Evolutionary conservation across 64 coral and sea anemone genomes (phyloP).

Genomic region (Pachyseris speciosa): DNA sequence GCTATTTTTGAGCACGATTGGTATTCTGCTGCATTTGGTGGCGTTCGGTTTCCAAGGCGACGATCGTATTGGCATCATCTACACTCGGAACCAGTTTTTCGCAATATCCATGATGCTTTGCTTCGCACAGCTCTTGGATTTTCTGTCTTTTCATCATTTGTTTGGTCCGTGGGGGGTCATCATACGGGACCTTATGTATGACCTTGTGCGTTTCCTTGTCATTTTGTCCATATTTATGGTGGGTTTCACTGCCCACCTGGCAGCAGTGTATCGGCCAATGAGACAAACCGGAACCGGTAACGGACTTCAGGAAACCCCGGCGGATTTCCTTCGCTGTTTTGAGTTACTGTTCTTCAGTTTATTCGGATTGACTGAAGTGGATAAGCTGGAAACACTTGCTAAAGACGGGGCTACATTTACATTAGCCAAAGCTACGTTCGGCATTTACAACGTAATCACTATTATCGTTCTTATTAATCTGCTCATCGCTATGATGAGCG

Average conservation of each 20-base stretch:
- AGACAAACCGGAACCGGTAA: background rate
- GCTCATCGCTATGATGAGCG: constrained; percentile 99
- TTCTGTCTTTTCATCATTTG: constrained; percentile 98
- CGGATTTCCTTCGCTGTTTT: constrained; percentile 71
- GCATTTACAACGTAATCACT: constrained; percentile 95
- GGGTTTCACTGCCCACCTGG: constrained; percentile 94
- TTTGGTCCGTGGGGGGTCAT: constrained; percentile 99
- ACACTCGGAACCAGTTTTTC: constrained; percentile 88
- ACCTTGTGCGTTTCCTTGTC: constrained; percentile 92
- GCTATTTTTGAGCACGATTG: constrained; percentile 80
- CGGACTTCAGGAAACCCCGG: background rate
- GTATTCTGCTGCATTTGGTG: constrained; percentile 80
- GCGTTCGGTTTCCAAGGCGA: constrained; percentile 77
- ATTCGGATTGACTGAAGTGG: constrained; percentile 87
- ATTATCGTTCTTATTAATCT: constrained; percentile 96
- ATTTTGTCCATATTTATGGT: constrained; percentile 96
- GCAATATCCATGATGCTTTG: constrained; percentile 97
- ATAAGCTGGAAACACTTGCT: background rate
- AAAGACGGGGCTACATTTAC: constrained; percentile 36
- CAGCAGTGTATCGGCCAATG: constrained; percentile 87
- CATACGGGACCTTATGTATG: constrained; percentile 97
- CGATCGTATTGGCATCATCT: constrained; percentile 57
- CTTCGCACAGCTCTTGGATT: constrained; percentile 92
- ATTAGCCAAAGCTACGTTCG: constrained; percentile 81
- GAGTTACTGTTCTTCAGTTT: constrained; percentile 93